Conservation (phyloP, 2,113 vertebrate genomes). For the Rhinopomastus cyanomelas region DNA sequence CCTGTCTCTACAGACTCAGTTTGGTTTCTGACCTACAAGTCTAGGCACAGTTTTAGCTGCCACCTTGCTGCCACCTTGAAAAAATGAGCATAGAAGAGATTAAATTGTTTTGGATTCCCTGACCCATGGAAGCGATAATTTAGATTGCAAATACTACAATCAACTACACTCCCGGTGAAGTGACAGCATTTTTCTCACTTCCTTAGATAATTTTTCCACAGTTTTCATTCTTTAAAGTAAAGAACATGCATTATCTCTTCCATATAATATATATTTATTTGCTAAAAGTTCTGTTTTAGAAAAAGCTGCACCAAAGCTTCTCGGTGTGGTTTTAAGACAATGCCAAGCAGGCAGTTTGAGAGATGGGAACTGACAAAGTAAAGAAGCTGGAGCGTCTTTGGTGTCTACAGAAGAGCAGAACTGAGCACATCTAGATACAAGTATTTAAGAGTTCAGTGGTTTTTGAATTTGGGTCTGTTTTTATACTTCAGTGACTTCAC, state of each 20-base stretch:
- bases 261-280: neutral
- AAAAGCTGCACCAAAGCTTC: neutral
- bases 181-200: neutral
- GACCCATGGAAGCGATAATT: neutral
- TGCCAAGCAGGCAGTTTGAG: neutral
- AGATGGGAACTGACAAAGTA: neutral
- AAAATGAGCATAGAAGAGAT: neutral
- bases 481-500: neutral
- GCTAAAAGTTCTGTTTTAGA: neutral
- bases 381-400: accelerated
- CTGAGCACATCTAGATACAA: neutral
- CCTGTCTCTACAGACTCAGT: neutral
- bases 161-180: neutral
- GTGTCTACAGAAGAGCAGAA: neutral
- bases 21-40: neutral
- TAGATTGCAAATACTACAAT: neutral
- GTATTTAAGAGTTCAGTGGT: neutral
- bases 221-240: neutral
- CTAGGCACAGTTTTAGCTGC: neutral
- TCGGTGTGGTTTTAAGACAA: neutral
- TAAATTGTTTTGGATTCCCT: neutral
- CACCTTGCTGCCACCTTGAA: neutral
- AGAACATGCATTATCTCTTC: neutral
- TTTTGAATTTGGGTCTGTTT: neutral
- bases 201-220: neutral